These are phyloP conservation scores for Heterohyrax brucei DNA, from an alignment of 2,797 vertebrate species.

Conservation along the genomic window DNA sequence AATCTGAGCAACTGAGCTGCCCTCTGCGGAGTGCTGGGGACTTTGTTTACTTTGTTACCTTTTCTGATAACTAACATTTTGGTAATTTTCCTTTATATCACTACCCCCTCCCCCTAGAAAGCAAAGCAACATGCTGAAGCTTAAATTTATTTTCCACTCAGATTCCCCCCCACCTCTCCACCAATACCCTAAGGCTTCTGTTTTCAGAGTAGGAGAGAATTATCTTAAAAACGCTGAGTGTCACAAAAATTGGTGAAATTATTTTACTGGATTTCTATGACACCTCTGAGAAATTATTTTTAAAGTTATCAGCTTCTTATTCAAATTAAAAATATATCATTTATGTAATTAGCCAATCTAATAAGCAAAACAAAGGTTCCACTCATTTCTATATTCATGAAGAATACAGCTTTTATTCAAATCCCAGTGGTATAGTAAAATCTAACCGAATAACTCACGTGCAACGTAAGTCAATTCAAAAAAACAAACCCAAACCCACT, in stretches of 20 bases:
- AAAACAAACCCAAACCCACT: background rate
- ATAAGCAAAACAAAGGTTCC: conserved; percentile 62
- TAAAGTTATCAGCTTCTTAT: conserved; percentile 46
- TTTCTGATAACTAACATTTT: conserved; percentile 53
- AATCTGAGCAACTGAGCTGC: background rate
- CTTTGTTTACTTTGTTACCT: background rate
- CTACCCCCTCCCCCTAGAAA: too few species aligned
- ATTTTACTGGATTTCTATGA: conserved; percentile 75
- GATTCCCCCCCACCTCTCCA: background rate
- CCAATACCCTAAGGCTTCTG: background rate
- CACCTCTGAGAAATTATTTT: conserved; percentile 64
- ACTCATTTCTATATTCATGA: conserved; percentile 59
- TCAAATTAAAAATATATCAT: conserved; percentile 17
- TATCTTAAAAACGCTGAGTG: conserved; percentile 40
- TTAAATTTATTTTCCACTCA: conserved; percentile 39
- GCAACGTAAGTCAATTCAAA: conserved; percentile 9
- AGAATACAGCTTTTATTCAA: conserved; percentile 61
- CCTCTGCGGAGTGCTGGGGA: background rate
- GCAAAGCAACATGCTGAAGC: background rate
- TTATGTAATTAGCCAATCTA: conserved; percentile 39
- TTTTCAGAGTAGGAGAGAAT: conserved; percentile 3
- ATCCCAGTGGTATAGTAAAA: conserved; percentile 24
- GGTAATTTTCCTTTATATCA: background rate
- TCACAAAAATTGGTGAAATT: conserved; percentile 35
- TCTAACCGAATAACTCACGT: conserved; percentile 25